Percentiles rank a stretch among this genome's conserved stretches.
These are phyloP conservation scores for Anticlea derivata DNA, from an alignment of 2,888 invertebrate species.

Conservation along the genomic window DNA sequence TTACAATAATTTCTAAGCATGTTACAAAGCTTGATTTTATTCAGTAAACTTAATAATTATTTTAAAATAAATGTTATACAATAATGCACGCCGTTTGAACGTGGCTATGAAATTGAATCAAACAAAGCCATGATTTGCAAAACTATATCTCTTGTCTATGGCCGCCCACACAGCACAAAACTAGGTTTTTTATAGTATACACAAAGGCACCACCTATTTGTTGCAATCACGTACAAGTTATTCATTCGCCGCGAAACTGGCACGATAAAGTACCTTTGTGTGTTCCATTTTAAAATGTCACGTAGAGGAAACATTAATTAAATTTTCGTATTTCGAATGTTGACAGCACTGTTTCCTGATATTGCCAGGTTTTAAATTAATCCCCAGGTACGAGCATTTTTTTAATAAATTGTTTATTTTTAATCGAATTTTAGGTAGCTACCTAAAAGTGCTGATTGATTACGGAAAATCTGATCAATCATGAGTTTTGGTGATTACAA, in stretches of 20 bases:
- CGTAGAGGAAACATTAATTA: constrained; percentile 57
- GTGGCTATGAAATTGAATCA: background rate
- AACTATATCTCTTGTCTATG: constrained; percentile 26
- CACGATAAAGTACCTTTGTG: constrained; percentile 56
- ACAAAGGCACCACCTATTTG: constrained; percentile 63
- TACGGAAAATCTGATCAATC: too few species aligned
- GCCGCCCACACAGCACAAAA: constrained; percentile 48
- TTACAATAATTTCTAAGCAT: too few species aligned
- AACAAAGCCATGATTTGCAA: constrained; percentile 16
- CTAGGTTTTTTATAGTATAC: constrained; percentile 49
- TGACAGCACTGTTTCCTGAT: constrained; percentile 35
- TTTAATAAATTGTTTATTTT: too few species aligned
- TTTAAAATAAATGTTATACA: too few species aligned
- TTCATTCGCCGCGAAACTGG: constrained; percentile 57
- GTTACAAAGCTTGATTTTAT: too few species aligned
- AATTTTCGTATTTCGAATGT: constrained; percentile 28
- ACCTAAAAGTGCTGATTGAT: too few species aligned
- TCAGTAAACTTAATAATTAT: too few species aligned
- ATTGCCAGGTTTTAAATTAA: constrained; percentile 30
- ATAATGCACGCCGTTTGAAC: too few species aligned
- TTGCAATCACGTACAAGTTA: constrained; percentile 65
- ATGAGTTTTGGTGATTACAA: too few species aligned
- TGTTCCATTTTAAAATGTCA: constrained; percentile 62
- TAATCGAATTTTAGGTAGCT: too few species aligned
- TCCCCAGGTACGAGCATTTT: background rate